Conservation (phyloP, 2,113 vertebrate species). For the Myrmophylax atrothorax region DNA sequence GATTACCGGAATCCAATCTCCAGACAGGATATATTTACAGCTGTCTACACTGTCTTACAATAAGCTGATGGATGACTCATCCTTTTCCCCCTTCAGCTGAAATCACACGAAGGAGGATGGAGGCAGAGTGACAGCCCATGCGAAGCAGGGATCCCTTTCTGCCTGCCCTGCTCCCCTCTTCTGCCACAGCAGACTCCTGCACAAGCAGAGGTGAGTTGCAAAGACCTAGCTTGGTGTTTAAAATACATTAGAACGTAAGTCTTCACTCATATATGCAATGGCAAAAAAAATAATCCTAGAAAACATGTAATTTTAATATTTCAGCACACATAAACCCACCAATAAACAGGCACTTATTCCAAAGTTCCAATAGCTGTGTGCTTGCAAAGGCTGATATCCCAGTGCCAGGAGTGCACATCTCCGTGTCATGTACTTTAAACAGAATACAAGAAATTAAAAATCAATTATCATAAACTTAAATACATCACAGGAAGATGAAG, state of each 20-base stretch:
- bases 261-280: background rate
- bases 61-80: conserved; percentile 65
- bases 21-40: conserved; percentile 72
- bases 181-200: background rate
- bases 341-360: background rate
- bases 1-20: conserved; percentile 70
- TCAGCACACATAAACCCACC: background rate
- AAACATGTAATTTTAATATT: background rate
- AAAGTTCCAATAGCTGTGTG: background rate
- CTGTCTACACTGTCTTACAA: conserved; percentile 47
- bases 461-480: background rate
- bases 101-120: background rate
- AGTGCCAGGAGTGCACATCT: fast-evolving
- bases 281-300: background rate
- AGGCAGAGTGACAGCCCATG: background rate
- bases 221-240: background rate
- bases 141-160: background rate
- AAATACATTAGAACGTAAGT: fast-evolving
- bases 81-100: conserved; percentile 27
- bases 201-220: background rate
- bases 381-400: background rate
- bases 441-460: background rate
- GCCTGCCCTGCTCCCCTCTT: background rate
- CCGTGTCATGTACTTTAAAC: background rate
- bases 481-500: background rate